These are phyloP conservation scores for Adoxophyes honmai DNA, from an alignment of 1,140 invertebrate genomes.

Conservation along the genomic window DNA sequence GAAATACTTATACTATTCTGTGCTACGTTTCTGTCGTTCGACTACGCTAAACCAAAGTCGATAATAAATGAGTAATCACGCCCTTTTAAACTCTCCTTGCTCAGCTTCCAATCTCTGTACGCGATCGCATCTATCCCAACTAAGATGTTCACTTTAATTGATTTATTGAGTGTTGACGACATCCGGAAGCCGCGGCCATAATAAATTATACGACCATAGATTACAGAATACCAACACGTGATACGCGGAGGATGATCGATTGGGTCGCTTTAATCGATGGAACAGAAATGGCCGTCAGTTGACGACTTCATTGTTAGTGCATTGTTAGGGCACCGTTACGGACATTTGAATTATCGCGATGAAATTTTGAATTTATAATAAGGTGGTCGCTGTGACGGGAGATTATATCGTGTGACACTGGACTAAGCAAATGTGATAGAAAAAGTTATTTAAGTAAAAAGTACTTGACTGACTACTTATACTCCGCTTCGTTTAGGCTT, in stretches of 20 bases:
- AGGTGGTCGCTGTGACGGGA: neutral
- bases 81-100: too few relatives aligned
- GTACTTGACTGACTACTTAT: too few relatives aligned
- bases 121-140: neutral
- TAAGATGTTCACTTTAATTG: slow-evolving; percentile 60
- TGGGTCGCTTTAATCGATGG: slow-evolving; percentile 40
- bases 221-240: slow-evolving; percentile 39
- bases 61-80: too few relatives aligned
- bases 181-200: slow-evolving; percentile 45
- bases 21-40: too few relatives aligned
- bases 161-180: slow-evolving; percentile 69
- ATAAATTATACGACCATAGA: slow-evolving; percentile 56
- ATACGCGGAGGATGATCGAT: slow-evolving; percentile 55
- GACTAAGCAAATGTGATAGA: too few relatives aligned
- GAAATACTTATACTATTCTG: too few relatives aligned
- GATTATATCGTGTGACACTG: too few relatives aligned
- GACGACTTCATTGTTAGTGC: slow-evolving; percentile 51
- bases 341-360: slow-evolving; percentile 21
- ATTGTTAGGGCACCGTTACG: slow-evolving; percentile 30
- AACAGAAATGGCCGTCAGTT: slow-evolving; percentile 52
- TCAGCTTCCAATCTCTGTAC: too few relatives aligned
- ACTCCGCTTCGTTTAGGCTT: too few relatives aligned
- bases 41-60: too few relatives aligned
- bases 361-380: slow-evolving; percentile 13
- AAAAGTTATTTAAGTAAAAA: too few relatives aligned